A percentile compares a stretch with the other conserved stretches of the same genome.
These are phyloP conservation scores for Papilio xuthus DNA, from an alignment of 1,140 invertebrate genomes.

Conservation along the genomic window DNA sequence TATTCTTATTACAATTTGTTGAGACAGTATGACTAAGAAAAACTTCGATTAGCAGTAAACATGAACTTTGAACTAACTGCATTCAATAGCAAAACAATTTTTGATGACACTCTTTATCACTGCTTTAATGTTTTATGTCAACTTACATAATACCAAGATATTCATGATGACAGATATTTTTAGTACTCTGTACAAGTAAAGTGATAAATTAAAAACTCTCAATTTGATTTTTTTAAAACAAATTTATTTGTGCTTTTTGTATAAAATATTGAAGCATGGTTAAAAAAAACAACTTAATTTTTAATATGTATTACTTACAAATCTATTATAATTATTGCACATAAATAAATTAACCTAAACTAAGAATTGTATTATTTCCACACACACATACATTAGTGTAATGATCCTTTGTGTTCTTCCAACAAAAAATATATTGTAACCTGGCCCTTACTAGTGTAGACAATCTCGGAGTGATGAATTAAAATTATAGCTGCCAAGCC, in stretches of 20 bases:
- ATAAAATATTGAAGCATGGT: not conserved
- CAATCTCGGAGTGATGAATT: constrained; percentile 90
- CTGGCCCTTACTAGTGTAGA: constrained; percentile 86
- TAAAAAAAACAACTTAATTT: not conserved
- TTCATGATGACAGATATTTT: no score
- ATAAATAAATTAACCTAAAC: not conserved
- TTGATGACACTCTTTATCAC: not conserved
- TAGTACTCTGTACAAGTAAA: no score
- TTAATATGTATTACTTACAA: not conserved
- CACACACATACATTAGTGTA: constrained; percentile 78
- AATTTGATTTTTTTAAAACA: no score
- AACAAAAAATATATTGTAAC: constrained; percentile 94
- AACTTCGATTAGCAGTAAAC: no score
- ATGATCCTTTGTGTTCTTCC: constrained; percentile 91
- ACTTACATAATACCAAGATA: no score
- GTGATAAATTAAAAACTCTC: no score
- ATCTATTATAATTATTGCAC: not conserved
- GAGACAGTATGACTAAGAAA: constrained; percentile 47
- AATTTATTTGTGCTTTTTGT: no score
- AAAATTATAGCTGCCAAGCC: constrained; percentile 92
- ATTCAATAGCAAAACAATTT: not conserved
- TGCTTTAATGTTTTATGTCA: not conserved
- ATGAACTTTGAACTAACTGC: not conserved
- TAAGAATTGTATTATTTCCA: not conserved
- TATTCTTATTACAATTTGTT: constrained; percentile 62